Evolutionary conservation across 2,797 vertebrate species (phyloP).

Genomic region (Staurois parvus): DNA sequence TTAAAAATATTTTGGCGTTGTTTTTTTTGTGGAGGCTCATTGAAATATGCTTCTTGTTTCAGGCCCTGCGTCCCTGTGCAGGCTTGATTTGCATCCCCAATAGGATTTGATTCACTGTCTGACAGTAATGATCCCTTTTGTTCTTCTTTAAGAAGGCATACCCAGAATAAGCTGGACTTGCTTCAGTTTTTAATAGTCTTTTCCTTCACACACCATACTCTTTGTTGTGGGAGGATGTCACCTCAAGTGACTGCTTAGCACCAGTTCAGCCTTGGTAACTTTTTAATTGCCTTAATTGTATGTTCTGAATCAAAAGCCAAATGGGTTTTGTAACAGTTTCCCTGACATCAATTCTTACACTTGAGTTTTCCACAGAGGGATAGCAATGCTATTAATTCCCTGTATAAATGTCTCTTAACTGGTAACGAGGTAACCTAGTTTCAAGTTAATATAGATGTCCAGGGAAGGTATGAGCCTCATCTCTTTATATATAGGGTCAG

Average conservation of each 20-base stretch:
- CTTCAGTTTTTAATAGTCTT: not conserved
- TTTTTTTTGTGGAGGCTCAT: not conserved
- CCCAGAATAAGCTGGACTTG: constrained; percentile 2
- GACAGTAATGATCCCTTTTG: not conserved
- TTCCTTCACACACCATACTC: not conserved
- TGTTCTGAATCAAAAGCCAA: not conserved
- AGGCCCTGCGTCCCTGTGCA: not conserved
- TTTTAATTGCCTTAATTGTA: not conserved
- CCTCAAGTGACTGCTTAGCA: not conserved
- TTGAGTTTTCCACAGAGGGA: not conserved
- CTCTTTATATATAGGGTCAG: not conserved
- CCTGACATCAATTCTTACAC: not conserved
- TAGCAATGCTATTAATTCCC: not conserved
- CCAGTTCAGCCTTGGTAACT: not conserved
- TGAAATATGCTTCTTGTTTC: not conserved
- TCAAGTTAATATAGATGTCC: not conserved
- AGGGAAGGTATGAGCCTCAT: not conserved
- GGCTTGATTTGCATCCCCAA: not conserved
- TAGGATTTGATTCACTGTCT: not conserved
- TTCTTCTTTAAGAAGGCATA: not conserved
- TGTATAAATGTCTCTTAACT: not conserved
- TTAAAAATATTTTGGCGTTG: not conserved
- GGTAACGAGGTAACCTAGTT: constrained; percentile 3
- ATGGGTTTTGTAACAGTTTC: not conserved
- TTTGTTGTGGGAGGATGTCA: constrained; percentile 2